Evolutionary conservation across 2,797 vertebrate genomes (phyloP), one percentile per base, ranked within the genome.

Genomic region (Mergus octosetaceus): DNA sequence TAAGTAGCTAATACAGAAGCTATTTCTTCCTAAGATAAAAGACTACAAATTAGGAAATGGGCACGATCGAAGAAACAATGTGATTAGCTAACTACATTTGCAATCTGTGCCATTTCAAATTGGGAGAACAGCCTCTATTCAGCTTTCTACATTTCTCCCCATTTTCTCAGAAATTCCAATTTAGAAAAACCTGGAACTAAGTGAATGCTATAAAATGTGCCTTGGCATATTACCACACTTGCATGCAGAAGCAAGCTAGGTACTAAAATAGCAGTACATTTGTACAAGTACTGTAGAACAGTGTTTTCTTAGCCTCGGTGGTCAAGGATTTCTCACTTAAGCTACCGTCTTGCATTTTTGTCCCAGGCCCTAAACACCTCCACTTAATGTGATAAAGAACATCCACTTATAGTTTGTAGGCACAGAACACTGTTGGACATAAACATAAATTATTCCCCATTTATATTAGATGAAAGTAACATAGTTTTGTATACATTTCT

Each of bases 21-120:
- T 90, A 76, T n/a, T 84, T 80, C 38, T 85, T 85, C 39, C 64
- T 78, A 61, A 61, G 34, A 79, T 54, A 75, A 94, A 95, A 39
- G 5, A 34, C 28, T 79, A 49, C 53, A 82, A 22, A 77, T 88
- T 28, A 94, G 71, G 77, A 89, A 93, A 87, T n/a, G 53, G 49
- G 41, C 41, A 80, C 38, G 68, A 87, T 2, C 25, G 25, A 90
- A 87, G 74, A 45, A 86, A 80, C 13, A 45, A 64, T 25, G 17
- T 49, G 56, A 93, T 76, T 88, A 70, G 57, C 74, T 88, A 88
- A 85, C 64, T 72, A 13, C 10, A 57, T 80, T 65, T 90, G 60
- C 49, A 91, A 21, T 69, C 36, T 76, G 34, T 82, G 77, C 71
- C 64, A 58, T 24, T 87, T 51, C 15, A 75, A 54, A 68, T 91